Evolutionary conservation across 30 jellyfish, hydroid and myxozoan genomes (phyloP).

Genomic region (Turritopsis dohrnii): DNA sequence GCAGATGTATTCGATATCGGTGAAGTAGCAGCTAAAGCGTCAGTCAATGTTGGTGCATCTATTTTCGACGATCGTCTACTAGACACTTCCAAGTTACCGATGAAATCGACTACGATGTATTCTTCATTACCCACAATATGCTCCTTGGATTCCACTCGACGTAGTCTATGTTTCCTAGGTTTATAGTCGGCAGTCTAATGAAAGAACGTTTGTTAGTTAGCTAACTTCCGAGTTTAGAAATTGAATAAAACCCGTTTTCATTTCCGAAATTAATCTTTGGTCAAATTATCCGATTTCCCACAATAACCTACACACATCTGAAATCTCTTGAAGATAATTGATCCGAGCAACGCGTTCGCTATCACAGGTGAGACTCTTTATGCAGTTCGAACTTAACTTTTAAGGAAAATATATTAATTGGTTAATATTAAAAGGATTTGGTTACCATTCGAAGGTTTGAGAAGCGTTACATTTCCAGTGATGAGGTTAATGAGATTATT

Average conservation of each 20-base stretch:
- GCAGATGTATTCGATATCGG: conserved; percentile 15
- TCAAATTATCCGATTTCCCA: not conserved
- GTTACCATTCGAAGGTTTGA: not conserved
- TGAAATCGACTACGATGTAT: conserved; percentile 71
- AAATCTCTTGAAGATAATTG: too few species aligned
- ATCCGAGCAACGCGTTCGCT: too few species aligned
- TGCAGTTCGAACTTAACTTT: too few species aligned
- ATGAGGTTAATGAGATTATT: not conserved
- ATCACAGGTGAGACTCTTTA: too few species aligned
- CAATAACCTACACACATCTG: too few species aligned
- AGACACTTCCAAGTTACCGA: conserved; percentile 22
- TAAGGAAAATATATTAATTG: not conserved
- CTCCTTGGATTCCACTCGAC: conserved; percentile 52
- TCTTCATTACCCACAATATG: conserved; percentile 70
- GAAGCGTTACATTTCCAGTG: not conserved
- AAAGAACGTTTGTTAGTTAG: too few species aligned
- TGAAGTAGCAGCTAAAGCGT: not conserved
- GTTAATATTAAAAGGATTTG: not conserved
- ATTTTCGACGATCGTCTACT: conserved; percentile 13
- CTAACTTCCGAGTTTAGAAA: too few species aligned
- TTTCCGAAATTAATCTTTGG: not conserved
- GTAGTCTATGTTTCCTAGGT: conserved; percentile 18
- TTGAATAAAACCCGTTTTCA: too few species aligned
- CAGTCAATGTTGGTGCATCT: conserved; percentile 1
- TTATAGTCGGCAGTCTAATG: not conserved